These are phyloP conservation scores for Piaya cayana DNA, from an alignment of 2,113 vertebrate genomes.

Conservation along the genomic window DNA sequence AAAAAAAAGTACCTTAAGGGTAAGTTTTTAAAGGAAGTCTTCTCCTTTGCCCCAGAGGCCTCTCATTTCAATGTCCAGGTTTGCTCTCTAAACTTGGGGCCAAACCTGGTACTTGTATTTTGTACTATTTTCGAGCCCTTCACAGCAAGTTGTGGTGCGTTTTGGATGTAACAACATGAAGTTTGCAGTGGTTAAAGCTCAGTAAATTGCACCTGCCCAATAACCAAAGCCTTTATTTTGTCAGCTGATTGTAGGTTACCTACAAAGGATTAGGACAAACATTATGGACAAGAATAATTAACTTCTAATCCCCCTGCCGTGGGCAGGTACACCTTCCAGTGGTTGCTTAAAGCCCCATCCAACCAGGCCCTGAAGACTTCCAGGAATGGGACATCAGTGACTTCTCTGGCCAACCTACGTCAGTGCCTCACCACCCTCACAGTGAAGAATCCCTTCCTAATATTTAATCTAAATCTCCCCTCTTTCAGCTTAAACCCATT, in stretches of 20 bases:
- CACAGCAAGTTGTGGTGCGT: neutral
- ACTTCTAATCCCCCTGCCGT: neutral
- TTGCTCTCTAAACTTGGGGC: neutral
- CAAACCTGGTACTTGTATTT: neutral
- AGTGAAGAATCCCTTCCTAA: too few relatives aligned
- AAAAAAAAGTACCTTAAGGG: neutral
- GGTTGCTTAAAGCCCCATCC: too few relatives aligned
- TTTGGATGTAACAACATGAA: neutral
- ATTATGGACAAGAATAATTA: neutral
- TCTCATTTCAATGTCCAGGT: neutral
- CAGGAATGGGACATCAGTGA: too few relatives aligned
- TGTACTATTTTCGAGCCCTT: constrained; percentile 14
- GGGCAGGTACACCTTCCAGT: too few relatives aligned
- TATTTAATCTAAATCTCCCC: too few relatives aligned
- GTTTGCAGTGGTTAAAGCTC: neutral
- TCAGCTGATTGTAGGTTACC: neutral
- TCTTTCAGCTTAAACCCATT: too few relatives aligned
- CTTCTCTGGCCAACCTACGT: too few relatives aligned
- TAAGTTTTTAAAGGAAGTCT: neutral
- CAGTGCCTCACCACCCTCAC: too few relatives aligned
- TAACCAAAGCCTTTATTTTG: neutral
- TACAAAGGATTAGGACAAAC: neutral
- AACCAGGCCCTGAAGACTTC: too few relatives aligned
- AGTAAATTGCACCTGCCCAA: neutral
- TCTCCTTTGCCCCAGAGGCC: accelerated